Evolutionary conservation across 2,113 vertebrate genomes (phyloP).

Genomic region (Hucho hucho): DNA sequence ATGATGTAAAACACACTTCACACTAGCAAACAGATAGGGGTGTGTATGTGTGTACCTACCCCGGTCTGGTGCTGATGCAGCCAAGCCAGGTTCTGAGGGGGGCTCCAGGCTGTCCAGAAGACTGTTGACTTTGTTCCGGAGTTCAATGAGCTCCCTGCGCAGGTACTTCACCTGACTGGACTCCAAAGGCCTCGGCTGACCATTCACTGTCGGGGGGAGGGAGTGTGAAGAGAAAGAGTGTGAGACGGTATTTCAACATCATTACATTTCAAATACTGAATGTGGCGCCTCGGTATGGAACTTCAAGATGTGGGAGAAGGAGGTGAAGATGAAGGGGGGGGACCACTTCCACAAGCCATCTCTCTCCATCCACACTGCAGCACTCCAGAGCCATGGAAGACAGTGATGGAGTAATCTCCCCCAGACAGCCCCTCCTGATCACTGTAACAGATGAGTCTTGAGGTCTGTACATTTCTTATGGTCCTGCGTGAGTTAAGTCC

Average conservation of each 20-base stretch:
- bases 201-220: constrained; percentile 83
- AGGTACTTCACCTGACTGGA: constrained; percentile 97
- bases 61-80: constrained; percentile 78
- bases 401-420: neutral
- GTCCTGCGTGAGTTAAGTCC: neutral
- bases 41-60: constrained; percentile 65
- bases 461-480: neutral
- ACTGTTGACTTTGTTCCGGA: constrained; percentile 97
- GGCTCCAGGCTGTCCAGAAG: constrained; percentile 95
- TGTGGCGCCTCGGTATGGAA: too few relatives aligned
- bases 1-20: too few relatives aligned
- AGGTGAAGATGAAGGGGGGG: neutral
- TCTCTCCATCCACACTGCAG: neutral
- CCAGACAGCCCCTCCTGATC: constrained; percentile 6
- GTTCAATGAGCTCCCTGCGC: constrained; percentile 93
- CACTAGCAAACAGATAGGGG: neutral
- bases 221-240: neutral
- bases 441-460: constrained; percentile 19
- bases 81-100: constrained; percentile 84
- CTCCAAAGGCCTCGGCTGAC: constrained; percentile 94
- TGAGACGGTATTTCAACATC: neutral
- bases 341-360: neutral
- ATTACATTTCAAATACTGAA: too few relatives aligned
- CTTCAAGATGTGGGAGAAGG: too few relatives aligned
- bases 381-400: neutral